A percentile compares a stretch with the other conserved stretches of the same genome.
phyloP scores from a whole-genome alignment of 2,888 invertebrate genomes.

The Sarcophaga rosellei region DNA sequence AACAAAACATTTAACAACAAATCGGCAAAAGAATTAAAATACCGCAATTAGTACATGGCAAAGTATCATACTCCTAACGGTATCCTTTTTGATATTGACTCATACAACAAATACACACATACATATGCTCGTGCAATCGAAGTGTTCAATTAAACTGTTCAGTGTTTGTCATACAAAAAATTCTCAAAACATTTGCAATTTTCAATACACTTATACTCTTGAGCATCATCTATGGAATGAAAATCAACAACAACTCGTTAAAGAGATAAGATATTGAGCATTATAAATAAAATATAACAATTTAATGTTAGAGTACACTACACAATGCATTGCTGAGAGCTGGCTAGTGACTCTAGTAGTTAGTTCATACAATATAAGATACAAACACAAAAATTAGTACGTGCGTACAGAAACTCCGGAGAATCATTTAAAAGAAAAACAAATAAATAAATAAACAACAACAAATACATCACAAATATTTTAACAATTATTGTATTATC shows the following conservation, averaged over 20 bases:
- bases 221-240: constrained; percentile 47
- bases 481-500: constrained; percentile 67
- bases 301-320: not conserved
- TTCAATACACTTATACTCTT: constrained; percentile 10
- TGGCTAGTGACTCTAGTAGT: not conserved
- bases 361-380: constrained; percentile 23
- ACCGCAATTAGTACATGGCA: not conserved
- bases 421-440: constrained; percentile 17
- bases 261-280: constrained; percentile 62
- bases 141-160: not conserved
- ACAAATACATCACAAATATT: constrained; percentile 12
- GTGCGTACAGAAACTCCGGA: constrained; percentile 19
- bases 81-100: not conserved
- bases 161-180: not conserved
- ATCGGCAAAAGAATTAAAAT: not conserved
- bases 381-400: constrained; percentile 19
- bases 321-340: too few species aligned
- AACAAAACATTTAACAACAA: not conserved
- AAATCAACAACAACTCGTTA: constrained; percentile 41
- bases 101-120: not conserved
- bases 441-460: not conserved
- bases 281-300: constrained; percentile 18
- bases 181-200: constrained; percentile 10
- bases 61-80: not conserved
- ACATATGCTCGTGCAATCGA: not conserved